A percentile compares a stretch with the other conserved stretches of the same genome.
Evolutionary conservation across 2,888 invertebrate genomes (phyloP).

Genomic region (Eilema sororculum): DNA sequence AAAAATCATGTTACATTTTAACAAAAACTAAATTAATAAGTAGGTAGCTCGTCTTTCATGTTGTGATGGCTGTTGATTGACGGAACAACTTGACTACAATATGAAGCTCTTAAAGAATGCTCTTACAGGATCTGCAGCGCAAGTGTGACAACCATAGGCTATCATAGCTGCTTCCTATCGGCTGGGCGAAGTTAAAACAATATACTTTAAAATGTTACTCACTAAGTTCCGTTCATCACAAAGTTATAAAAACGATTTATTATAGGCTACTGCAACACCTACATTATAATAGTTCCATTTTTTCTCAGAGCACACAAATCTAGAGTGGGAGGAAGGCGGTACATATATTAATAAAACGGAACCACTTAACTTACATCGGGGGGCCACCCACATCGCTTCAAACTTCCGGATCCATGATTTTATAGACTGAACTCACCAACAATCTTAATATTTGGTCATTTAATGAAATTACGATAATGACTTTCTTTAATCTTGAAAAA

Average conservation of each 20-base stretch:
- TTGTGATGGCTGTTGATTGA: neutral
- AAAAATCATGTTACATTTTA: neutral
- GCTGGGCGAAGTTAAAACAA: too few relatives aligned
- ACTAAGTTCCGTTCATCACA: neutral
- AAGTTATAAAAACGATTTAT: neutral
- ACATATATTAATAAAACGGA: slow-evolving; percentile 44
- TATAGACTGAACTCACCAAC: slow-evolving; percentile 37
- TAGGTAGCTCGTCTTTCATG: neutral
- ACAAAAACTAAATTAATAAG: neutral
- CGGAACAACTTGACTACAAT: neutral
- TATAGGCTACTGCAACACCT: neutral
- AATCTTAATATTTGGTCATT: slow-evolving; percentile 39
- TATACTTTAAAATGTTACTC: neutral
- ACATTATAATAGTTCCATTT: neutral
- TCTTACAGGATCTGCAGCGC: too few relatives aligned
- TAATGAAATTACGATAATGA: slow-evolving; percentile 39
- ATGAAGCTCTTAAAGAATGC: neutral
- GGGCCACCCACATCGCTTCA: slow-evolving; percentile 46
- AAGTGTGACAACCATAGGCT: neutral
- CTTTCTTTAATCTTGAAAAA: slow-evolving; percentile 6
- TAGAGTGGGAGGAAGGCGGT: slow-evolving; percentile 33
- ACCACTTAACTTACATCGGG: slow-evolving; percentile 30
- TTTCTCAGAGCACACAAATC: slow-evolving; percentile 20
- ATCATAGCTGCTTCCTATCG: neutral
- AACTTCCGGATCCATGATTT: slow-evolving; percentile 43